Conservation (phyloP, 2,888 invertebrate species). For the Bombylius major region DNA sequence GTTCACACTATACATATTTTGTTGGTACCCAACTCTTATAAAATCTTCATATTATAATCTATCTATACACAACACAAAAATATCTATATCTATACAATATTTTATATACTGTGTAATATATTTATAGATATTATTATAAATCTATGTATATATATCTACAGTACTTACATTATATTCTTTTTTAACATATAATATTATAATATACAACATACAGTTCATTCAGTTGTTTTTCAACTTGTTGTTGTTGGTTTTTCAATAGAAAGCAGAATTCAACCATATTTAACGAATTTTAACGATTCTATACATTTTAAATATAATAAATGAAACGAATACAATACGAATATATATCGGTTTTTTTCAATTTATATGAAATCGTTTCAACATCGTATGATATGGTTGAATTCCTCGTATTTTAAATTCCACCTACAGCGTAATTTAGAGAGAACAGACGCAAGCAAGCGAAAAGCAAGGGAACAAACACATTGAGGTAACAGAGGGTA, state of each 20-base stretch:
- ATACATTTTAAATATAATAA: neutral
- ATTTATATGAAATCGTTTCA: too few species aligned
- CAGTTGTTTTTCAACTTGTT: neutral
- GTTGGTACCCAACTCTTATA: too few species aligned
- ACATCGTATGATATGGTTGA: slow-evolving; percentile 13
- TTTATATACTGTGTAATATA: too few species aligned
- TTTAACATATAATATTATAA: too few species aligned
- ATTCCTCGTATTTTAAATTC: slow-evolving; percentile 22
- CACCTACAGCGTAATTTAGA: slow-evolving; percentile 22
- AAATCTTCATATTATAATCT: too few species aligned
- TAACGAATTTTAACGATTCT: slow-evolving; percentile 1
- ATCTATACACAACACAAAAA: too few species aligned
- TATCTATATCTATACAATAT: too few species aligned
- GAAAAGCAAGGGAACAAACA: slow-evolving; percentile 24
- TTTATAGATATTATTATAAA: too few species aligned
- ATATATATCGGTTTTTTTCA: too few species aligned
- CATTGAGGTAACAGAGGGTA: slow-evolving; percentile 6
- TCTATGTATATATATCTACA: too few species aligned
- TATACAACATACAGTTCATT: slow-evolving; percentile 3
- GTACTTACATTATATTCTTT: slow-evolving; percentile 3
- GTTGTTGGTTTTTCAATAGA: slow-evolving; percentile 7
- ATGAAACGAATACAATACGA: neutral
- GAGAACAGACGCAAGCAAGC: slow-evolving; percentile 25
- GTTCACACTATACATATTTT: too few species aligned
- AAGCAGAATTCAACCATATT: slow-evolving; percentile 12